These are phyloP conservation scores for Microtus ochrogaster DNA, from an alignment of 2,113 vertebrate genomes.

Conservation along the genomic window DNA sequence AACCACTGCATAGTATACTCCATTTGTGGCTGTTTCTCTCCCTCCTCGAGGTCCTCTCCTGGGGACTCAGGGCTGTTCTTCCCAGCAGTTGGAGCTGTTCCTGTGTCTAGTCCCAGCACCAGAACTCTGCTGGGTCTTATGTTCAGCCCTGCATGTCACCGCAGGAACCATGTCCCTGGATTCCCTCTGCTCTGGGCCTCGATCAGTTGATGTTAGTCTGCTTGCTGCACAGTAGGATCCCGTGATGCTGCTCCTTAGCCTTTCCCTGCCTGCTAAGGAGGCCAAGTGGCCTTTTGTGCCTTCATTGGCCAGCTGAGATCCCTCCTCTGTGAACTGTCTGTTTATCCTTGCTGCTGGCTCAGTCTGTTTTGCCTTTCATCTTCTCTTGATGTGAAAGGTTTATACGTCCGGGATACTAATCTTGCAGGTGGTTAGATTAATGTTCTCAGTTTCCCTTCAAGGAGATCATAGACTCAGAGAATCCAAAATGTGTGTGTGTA, in stretches of 20 bases:
- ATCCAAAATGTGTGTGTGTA: neutral
- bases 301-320: neutral
- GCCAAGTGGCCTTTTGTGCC: neutral
- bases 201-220: neutral
- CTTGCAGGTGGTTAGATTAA: neutral
- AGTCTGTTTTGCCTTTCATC: neutral
- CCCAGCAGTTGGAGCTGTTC: neutral
- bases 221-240: too few relatives aligned
- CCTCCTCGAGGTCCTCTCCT: neutral
- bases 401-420: neutral
- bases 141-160: neutral
- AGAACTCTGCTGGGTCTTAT: neutral
- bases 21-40: neutral
- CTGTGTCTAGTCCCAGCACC: neutral
- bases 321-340: neutral
- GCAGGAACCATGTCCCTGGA: neutral
- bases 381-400: neutral
- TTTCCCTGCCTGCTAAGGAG: neutral
- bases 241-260: too few relatives aligned
- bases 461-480: neutral
- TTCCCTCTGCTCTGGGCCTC: neutral
- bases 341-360: neutral
- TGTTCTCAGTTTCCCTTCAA: neutral
- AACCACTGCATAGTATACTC: neutral
- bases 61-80: neutral